These are phyloP conservation scores for Candoia aspera DNA, from an alignment of 2,113 vertebrate genomes.

Conservation along the genomic window DNA sequence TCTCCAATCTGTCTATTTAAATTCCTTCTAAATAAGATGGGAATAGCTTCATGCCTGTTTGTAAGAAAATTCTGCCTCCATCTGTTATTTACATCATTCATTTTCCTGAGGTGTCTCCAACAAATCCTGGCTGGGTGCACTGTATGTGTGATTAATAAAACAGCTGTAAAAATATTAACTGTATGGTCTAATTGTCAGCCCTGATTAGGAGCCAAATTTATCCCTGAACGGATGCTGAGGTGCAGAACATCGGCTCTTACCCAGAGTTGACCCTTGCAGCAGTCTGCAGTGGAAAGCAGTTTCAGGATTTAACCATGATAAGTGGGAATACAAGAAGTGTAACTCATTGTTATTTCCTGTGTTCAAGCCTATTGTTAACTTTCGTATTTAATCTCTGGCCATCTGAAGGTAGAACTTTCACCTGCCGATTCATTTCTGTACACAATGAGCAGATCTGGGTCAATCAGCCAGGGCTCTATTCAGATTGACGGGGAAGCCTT, in stretches of 20 bases:
- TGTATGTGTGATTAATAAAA: constrained; percentile 80
- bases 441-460: neutral
- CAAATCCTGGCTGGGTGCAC: constrained; percentile 78
- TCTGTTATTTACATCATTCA: constrained; percentile 83
- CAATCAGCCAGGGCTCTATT: neutral
- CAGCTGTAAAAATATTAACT: constrained; percentile 89
- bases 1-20: constrained; percentile 76
- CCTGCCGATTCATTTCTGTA: neutral
- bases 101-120: constrained; percentile 85
- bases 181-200: constrained; percentile 76
- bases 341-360: neutral
- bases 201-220: constrained; percentile 71
- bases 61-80: constrained; percentile 74
- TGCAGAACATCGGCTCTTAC: constrained; percentile 56
- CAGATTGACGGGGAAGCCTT: too few relatives aligned
- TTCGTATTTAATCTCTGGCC: neutral
- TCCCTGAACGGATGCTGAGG: constrained; percentile 69
- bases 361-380: neutral
- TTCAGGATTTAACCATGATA: neutral
- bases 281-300: constrained; percentile 13
- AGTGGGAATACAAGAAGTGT: neutral
- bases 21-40: constrained; percentile 75
- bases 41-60: constrained; percentile 78
- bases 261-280: constrained; percentile 71
- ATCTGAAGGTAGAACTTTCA: neutral